Base-by-base conservation (phyloP, 2,113 vertebrate species). In the Glaucomys volans region DNA sequence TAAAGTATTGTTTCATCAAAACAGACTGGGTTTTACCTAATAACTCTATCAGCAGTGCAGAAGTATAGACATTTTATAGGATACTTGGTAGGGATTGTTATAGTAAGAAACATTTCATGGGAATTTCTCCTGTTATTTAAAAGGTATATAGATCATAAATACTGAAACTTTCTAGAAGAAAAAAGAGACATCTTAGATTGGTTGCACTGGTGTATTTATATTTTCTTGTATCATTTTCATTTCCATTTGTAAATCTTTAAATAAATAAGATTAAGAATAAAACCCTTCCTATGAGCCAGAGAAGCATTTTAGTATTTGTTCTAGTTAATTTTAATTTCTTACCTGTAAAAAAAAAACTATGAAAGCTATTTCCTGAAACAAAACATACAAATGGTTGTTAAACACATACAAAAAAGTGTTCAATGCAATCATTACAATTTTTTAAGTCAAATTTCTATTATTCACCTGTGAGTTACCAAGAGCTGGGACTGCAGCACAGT, bases 231-330 rank as follows among this genome's bases (percentile, higher is more conserved):
- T 91, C 50, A 77, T 6, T 69, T 35, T 67, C 35, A 28, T 95
- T 90, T 91, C n/a, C 44, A 42, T 75, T 81, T 91, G 12, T 28
- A 89, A 95, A 95, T 87, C 64, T 72, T 93, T 89, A 91, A 40
- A 88, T 64, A 50, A 62, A 84, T 28, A 82, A 4, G n/a, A 26
- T 87, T 76, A 75, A 87, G 44, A 54, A 74, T 17, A 62, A 90
- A 74, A 13, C 11, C 18, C 82, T 96, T 87, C 57, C 35, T 82
- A 42, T 64, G 64, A 95, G 42, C 57, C 35, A 84, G 37, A 94
- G 47, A 87, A 94, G 3, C 5, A 84, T 93, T 86, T 95, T 83
- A 44, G 16, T 54, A 90, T 93, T 95, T 93, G 30, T 87, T 93
- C 44, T 66, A 32, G 26, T 62, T 92, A 84, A 66, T 67, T 95